Base-by-base conservation (phyloP, 2,113 vertebrate genomes). In the Syngnathoides biaculeatus region DNA sequence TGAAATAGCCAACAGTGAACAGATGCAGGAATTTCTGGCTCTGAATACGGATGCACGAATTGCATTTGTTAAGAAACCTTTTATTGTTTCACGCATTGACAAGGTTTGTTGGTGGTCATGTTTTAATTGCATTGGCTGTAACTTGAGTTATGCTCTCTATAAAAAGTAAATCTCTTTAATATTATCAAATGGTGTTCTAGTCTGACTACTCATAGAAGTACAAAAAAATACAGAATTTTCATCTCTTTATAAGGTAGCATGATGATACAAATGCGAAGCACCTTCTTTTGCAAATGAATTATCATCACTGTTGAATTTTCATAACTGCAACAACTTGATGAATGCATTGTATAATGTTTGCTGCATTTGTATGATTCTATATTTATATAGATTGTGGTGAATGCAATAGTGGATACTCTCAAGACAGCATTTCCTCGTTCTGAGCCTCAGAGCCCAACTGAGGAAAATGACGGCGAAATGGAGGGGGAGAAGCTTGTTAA, bases 21-120 rank as follows among this genome's bases (percentile, higher is more conserved):
- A 99, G 83, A 92, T 99, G 86, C 96, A 98, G 86, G 97, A 99
- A 61, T 99, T 99, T 83, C 92, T 99, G 0, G 97, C 97, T 69
- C 91, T 99, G 35, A 98, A 99, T 72, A 99, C 96, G 0, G 97
- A 98, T 0, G 97, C 96, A 69, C 93, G 95, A 53, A 98, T 97
- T 0, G 96, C 96, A 0, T 99, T 99, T 4, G 96, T 98, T 55
- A 98, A 98, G 91, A 99, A 99, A 68, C 96, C 96, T 0, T 95
- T 98, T 0, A 87, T 96, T 52, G 96, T 95, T 12, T 97, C 95
- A 52, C 93, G 96, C 68, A 98, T 99, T 80, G 97, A 99, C 88
- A 99, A 98, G 97, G 97, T 91, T 71, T 20, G 5, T 50, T 39
- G 11, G 11, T 27, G 43, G 26, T 38, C 42, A 19, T 65, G 35